Evolutionary conservation across 2,888 invertebrate genomes (phyloP), one percentile per base, ranked within the genome.

Genomic region (Parasteatoda lunata): DNA sequence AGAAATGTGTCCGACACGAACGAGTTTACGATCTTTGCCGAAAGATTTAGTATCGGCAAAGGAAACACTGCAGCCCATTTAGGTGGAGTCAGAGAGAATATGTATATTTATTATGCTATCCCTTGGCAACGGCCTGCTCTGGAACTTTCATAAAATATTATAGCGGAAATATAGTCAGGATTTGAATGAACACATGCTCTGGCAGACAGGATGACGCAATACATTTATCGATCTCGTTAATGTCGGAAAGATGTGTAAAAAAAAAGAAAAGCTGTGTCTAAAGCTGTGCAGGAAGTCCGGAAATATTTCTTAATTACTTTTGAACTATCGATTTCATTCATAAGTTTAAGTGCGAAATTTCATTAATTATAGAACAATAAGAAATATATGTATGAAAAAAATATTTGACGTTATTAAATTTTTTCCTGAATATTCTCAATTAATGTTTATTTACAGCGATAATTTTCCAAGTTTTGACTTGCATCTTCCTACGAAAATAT

Each of bases 151-250:
- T 77, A 77, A 77, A 77, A 77, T 65, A 65, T 51, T 49, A 77
- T 51, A 64, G 69, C 47, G 77, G 59, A 71, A 59, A 54, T 54
- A 59, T 15, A 13, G 59, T n/a, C 59, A 45, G 30, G 64, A 3
- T 5, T 11, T 49, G 13, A 51, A 6, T 59, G 9, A 13, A 59
- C 49, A 66, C 45, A 51, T 48, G 64, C 15, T 54, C 11, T 11
- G 9, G 68, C n/a, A 64, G 66, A 54, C 73, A 66, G 51, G 45
- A 5, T 73, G 66, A 51, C 80, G 65, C 51, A 11, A 64, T 51
- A 45, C 30, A 66, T 65, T 52, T 72, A 80, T 80, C 65, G 80
- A 80, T 80, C 73, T 51, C 45, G 15, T 71, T 45, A 48, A 13
- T 48, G 71, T 47, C 49, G n/a, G 72, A 59, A 59, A 59, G 11